Percentiles rank a stretch among this genome's conserved stretches.
Conservation (phyloP, 2,113 vertebrate species). For the Bambusicola thoracicus region DNA sequence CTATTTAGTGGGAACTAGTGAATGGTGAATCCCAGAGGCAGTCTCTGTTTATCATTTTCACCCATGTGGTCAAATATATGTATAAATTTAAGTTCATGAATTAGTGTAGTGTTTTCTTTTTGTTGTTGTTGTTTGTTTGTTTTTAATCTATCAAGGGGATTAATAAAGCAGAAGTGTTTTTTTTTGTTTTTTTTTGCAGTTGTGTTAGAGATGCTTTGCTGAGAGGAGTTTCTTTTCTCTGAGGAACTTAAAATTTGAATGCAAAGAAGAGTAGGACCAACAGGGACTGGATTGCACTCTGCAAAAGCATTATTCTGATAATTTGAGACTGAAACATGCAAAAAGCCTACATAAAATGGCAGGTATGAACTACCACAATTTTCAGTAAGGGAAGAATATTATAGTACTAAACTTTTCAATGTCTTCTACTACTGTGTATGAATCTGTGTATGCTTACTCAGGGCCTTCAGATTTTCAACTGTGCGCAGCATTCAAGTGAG, state of each 20-base stretch:
- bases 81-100: background rate
- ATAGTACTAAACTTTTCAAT: background rate
- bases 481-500: background rate
- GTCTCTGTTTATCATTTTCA: background rate
- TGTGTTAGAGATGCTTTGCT: background rate
- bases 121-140: background rate
- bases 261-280: background rate
- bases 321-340: background rate
- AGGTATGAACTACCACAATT: background rate
- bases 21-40: background rate
- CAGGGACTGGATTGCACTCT: background rate
- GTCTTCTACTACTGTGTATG: rapidly evolving
- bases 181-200: background rate
- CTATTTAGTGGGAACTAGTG: background rate
- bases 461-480: background rate
- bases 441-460: background rate
- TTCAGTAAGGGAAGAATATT: background rate
- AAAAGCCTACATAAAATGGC: rapidly evolving
- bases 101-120: background rate
- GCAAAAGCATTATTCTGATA: background rate
- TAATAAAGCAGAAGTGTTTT: background rate
- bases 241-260: background rate
- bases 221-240: background rate
- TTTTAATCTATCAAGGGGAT: background rate
- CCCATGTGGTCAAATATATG: background rate